These are phyloP conservation scores for Oscarella lobularis DNA, from an alignment of 37 sponge, comb jelly and placozoan species.

Conservation along the genomic window DNA sequence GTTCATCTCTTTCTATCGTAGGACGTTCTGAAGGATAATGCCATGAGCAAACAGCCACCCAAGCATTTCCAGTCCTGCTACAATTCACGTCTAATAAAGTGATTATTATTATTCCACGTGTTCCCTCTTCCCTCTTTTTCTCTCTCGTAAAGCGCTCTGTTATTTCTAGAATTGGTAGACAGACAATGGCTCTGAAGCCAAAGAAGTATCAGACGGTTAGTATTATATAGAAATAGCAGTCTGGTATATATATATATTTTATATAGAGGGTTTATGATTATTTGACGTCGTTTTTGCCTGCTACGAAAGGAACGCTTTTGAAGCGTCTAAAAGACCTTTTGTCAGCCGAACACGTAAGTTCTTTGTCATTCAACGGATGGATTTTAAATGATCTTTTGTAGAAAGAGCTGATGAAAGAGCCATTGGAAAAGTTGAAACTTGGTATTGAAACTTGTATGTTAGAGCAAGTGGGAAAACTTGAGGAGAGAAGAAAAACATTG, in stretches of 20 bases:
- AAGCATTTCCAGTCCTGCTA: no score
- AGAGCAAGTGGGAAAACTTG: not conserved
- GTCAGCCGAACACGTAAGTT: not conserved
- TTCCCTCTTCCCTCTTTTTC: no score
- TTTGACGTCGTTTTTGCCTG: not conserved
- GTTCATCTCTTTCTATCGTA: no score
- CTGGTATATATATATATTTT: no score
- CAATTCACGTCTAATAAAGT: no score
- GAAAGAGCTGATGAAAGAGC: not conserved
- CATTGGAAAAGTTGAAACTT: not conserved
- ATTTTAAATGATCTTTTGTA: constrained; percentile 1
- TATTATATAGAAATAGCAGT: no score
- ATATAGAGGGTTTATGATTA: not conserved
- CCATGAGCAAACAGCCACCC: no score
- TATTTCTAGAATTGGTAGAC: not conserved
- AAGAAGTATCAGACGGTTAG: not conserved
- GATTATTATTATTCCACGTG: no score
- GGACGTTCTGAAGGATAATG: no score
- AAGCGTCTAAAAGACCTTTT: not conserved
- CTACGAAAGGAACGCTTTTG: not conserved
- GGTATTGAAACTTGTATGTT: not conserved
- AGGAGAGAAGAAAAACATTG: not conserved
- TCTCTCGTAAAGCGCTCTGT: no score
- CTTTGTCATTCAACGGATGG: not conserved
- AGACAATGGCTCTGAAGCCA: not conserved